These are phyloP conservation scores for Daphoenositta chrysoptera DNA, from an alignment of 2,113 vertebrate genomes.

Conservation along the genomic window DNA sequence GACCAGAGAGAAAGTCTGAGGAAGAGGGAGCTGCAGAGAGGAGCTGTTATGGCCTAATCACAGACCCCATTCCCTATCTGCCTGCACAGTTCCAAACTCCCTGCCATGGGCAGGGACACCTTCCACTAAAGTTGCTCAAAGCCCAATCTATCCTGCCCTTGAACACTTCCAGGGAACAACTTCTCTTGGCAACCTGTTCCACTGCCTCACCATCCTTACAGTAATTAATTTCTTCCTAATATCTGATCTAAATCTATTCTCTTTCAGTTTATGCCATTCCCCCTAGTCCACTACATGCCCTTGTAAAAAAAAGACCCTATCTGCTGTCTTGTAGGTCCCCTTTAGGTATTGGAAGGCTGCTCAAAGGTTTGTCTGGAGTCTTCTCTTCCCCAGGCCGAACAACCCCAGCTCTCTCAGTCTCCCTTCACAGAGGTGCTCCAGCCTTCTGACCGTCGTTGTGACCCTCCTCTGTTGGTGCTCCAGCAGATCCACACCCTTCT, in stretches of 20 bases:
- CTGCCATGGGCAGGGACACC: too few species aligned
- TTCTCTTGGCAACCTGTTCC: neutral
- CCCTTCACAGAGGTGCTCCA: neutral
- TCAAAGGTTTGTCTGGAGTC: neutral
- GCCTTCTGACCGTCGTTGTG: neutral
- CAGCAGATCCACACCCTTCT: neutral
- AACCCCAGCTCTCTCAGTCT: neutral
- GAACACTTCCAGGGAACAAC: neutral
- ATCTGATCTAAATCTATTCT: neutral
- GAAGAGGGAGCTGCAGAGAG: neutral
- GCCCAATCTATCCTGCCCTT: neutral
- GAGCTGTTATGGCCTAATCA: neutral
- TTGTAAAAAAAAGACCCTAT: neutral
- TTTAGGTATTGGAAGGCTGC: neutral
- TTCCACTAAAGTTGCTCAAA: neutral
- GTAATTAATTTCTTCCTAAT: neutral
- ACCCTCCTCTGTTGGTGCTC: neutral
- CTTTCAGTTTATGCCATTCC: neutral
- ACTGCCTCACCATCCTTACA: neutral
- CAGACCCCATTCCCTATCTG: neutral
- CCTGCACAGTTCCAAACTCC: accelerated
- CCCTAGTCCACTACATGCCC: accelerated
- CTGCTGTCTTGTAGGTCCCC: neutral
- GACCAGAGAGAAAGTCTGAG: neutral
- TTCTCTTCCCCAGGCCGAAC: neutral